Conservation (phyloP, 92 coral and sea anemone genomes). For the Desmophyllum pertusum region DNA sequence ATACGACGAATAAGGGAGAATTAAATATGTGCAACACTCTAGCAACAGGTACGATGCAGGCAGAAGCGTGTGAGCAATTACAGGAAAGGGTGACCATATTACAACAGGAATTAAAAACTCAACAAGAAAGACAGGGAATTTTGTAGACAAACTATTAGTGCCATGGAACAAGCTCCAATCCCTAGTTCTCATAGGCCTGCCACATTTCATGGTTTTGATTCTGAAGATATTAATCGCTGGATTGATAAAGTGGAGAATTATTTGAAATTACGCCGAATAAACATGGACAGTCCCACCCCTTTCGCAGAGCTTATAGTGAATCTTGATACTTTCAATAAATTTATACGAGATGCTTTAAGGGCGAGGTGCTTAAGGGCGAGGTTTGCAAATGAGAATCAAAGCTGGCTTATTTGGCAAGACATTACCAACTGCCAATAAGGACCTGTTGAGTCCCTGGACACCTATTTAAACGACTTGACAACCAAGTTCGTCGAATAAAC, state of each 20-base stretch:
- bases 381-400: constrained; percentile 13
- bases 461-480: constrained; percentile 23
- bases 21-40: not conserved
- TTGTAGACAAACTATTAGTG: not conserved
- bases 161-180: not conserved
- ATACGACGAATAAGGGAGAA: not conserved
- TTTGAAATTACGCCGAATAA: not conserved
- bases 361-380: not conserved
- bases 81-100: not conserved
- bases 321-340: not conserved
- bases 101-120: not conserved
- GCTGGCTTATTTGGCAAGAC: constrained; percentile 29
- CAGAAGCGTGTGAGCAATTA: not conserved
- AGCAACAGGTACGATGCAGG: not conserved
- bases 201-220: not conserved
- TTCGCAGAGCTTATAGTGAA: not conserved
- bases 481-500: constrained; percentile 10
- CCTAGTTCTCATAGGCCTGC: not conserved
- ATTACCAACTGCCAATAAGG: constrained; percentile 33
- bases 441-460: constrained; percentile 30
- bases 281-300: not conserved
- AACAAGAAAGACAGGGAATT: not conserved
- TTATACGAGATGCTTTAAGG: not conserved
- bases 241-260: not conserved
- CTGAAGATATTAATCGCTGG: constrained; percentile 13